These are phyloP conservation scores for Dolichotis patagonum DNA, from an alignment of 2,113 vertebrate species.

Conservation along the genomic window DNA sequence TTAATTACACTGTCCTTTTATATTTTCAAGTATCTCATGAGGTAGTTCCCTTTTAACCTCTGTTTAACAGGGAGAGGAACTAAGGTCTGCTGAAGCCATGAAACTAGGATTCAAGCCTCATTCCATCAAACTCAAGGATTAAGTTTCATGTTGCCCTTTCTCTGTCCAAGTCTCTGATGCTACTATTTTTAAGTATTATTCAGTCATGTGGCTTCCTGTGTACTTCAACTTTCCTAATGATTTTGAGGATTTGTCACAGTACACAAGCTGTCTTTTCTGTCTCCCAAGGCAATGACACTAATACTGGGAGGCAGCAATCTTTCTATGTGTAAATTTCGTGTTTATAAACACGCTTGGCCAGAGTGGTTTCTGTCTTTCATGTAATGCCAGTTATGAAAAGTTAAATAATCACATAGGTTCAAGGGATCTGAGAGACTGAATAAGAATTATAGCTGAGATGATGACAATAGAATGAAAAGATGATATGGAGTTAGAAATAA, in stretches of 20 bases:
- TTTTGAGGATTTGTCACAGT: neutral
- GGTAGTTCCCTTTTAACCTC: neutral
- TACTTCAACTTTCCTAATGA: neutral
- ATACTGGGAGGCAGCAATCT: neutral
- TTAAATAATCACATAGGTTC: conserved; percentile 31
- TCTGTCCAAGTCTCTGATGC: neutral
- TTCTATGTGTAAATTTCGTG: neutral
- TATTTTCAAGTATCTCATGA: neutral
- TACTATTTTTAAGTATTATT: neutral
- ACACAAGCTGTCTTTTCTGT: neutral
- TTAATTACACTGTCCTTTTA: neutral
- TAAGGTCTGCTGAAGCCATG: neutral
- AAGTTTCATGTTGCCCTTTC: neutral
- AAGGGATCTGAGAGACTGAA: neutral
- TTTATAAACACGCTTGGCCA: neutral
- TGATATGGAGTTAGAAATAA: neutral
- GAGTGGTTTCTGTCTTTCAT: neutral
- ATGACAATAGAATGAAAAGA: conserved; percentile 27
- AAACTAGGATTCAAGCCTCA: neutral
- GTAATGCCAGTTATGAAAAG: conserved; percentile 9
- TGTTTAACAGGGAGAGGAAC: neutral
- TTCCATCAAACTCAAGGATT: neutral
- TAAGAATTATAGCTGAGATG: conserved; percentile 38
- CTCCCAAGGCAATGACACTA: neutral
- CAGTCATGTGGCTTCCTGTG: neutral